Evolutionary conservation across 2,797 vertebrate species (phyloP).

Genomic region (Thripadectes ignobilis): DNA sequence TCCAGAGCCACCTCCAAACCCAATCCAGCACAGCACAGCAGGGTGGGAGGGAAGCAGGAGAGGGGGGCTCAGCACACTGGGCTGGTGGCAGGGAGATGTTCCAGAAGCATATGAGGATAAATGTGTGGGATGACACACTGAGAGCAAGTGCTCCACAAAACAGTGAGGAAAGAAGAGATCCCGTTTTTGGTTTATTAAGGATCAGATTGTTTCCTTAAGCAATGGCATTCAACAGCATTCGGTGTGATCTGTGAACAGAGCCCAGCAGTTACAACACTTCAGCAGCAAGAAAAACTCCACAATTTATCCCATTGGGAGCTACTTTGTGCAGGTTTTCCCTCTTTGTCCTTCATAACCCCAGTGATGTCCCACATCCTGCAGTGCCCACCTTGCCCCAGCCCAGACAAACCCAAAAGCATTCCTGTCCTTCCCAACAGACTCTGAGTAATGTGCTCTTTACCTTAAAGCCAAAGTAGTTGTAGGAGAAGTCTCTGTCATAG

Average conservation of each 20-base stretch:
- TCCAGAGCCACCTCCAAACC: accelerated
- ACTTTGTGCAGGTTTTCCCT: not conserved
- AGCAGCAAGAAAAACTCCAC: not conserved
- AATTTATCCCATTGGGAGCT: not conserved
- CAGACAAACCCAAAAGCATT: not conserved
- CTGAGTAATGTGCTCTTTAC: conserved; percentile 53
- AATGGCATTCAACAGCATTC: not conserved
- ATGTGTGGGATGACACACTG: accelerated
- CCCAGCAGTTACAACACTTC: not conserved
- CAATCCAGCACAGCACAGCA: not conserved
- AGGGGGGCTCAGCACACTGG: not conserved
- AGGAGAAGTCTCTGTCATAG: conserved; percentile 95
- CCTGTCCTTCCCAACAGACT: not conserved
- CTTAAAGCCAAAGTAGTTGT: conserved; percentile 99
- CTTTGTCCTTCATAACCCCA: not conserved
- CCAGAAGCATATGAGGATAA: not conserved
- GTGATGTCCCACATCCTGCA: not conserved
- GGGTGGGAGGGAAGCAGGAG: not conserved
- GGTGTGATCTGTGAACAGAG: not conserved
- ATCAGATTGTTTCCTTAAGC: not conserved
- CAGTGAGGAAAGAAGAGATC: not conserved
- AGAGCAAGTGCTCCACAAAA: not conserved
- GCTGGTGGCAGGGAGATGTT: not conserved
- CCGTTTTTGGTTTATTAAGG: not conserved
- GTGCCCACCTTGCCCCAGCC: not conserved